Percentiles rank a stretch among this genome's conserved stretches.
Evolutionary conservation across 2,888 invertebrate species (phyloP).

Genomic region (Calameuta idolon): DNA sequence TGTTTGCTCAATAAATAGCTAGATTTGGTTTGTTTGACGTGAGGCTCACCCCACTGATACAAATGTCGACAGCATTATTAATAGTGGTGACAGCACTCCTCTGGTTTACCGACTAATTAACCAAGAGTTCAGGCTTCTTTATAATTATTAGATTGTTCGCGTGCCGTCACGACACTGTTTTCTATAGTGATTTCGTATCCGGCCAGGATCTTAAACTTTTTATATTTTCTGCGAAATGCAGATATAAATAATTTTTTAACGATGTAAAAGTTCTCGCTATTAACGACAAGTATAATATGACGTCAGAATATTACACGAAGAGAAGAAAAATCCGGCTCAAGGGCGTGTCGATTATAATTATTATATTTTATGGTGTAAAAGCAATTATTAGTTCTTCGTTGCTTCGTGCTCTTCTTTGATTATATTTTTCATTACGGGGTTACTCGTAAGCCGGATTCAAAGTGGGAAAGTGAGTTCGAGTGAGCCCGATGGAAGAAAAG

Average conservation of each 20-base stretch:
- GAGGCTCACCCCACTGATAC: not conserved
- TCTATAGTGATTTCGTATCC: not conserved
- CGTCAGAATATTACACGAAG: not conserved
- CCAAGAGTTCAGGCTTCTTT: not conserved
- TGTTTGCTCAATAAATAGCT: constrained; percentile 8
- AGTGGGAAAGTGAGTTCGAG: not conserved
- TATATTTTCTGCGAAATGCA: not conserved
- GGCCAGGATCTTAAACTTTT: no score
- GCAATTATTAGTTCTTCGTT: not conserved
- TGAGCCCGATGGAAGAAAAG: constrained; percentile 1
- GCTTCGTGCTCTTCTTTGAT: not conserved
- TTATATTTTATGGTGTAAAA: not conserved
- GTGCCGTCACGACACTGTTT: not conserved
- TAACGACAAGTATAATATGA: not conserved
- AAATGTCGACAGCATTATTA: constrained; percentile 1
- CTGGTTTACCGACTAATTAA: not conserved
- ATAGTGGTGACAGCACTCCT: constrained; percentile 4
- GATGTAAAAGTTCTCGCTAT: not conserved
- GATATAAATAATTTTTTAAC: not conserved
- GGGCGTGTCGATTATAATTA: not conserved
- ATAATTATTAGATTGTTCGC: not conserved
- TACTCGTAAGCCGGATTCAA: not conserved
- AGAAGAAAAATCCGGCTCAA: not conserved
- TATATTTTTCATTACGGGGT: not conserved
- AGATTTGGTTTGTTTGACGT: constrained; percentile 5